Conservation (phyloP, 2,888 invertebrate genomes). For the Scaptomyza reducta region DNA sequence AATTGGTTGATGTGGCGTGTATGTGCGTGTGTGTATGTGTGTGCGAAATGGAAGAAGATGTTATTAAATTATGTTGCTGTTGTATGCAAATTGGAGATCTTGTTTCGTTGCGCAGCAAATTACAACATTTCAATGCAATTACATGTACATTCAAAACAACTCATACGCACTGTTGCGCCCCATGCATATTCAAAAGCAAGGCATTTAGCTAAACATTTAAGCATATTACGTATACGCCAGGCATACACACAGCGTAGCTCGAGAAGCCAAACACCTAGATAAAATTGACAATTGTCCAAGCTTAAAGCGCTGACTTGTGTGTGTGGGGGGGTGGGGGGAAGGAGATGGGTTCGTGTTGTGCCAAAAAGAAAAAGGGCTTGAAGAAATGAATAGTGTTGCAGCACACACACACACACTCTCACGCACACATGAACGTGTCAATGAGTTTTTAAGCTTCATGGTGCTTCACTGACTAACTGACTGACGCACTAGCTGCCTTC, state of each 20-base stretch:
- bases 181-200: slow-evolving; percentile 2
- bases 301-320: slow-evolving; percentile 20
- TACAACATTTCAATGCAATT: slow-evolving; percentile 51
- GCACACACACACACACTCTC: background rate
- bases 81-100: slow-evolving; percentile 30
- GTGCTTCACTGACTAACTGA: slow-evolving; percentile 2
- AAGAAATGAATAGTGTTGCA: slow-evolving; percentile 63
- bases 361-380: slow-evolving; percentile 60
- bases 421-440: slow-evolving; percentile 61
- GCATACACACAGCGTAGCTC: background rate
- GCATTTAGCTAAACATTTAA: slow-evolving; percentile 5
- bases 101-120: slow-evolving; percentile 33
- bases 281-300: slow-evolving; percentile 60
- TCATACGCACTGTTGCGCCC: slow-evolving; percentile 69
- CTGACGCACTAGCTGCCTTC: slow-evolving; percentile 10
- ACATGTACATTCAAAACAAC: slow-evolving; percentile 58
- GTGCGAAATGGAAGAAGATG: slow-evolving; percentile 11
- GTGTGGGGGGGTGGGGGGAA: background rate
- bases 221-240: slow-evolving; percentile 30
- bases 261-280: slow-evolving; percentile 29
- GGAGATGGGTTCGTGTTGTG: slow-evolving; percentile 9
- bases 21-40: background rate
- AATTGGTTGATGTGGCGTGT: slow-evolving; percentile 20
- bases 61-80: slow-evolving; percentile 46
- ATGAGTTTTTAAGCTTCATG: slow-evolving; percentile 66